Conservation (phyloP, 2,113 vertebrate genomes). For the Actinemys pallida region DNA sequence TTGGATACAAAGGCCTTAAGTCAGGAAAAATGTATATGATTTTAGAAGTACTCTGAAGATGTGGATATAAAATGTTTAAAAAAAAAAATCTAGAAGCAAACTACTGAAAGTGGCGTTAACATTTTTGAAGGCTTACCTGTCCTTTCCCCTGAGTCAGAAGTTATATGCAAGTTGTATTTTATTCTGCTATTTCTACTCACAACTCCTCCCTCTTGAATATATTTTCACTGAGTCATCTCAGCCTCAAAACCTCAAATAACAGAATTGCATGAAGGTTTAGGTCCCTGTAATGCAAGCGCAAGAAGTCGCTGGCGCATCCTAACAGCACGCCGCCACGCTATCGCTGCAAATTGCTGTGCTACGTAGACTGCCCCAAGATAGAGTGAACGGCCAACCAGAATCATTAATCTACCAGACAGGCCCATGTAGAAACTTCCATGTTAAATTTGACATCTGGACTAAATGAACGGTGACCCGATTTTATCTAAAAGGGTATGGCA, state of each 20-base stretch:
- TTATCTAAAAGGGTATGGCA: constrained; percentile 76
- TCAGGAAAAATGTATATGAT: neutral
- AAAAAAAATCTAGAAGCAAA: accelerated
- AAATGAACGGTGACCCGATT: constrained; percentile 67
- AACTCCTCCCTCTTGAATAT: accelerated
- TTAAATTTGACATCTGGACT: constrained; percentile 69
- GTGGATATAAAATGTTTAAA: accelerated
- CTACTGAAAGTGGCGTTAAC: neutral
- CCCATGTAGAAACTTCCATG: constrained; percentile 58
- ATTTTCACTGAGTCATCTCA: neutral
- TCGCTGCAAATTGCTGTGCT: constrained; percentile 83
- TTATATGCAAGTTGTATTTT: accelerated
- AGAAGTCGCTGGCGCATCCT: constrained; percentile 86
- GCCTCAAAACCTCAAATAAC: constrained; percentile 92
- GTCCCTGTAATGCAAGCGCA: constrained; percentile 99
- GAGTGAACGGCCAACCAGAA: constrained; percentile 85
- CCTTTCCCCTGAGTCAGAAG: accelerated
- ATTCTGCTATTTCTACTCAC: neutral
- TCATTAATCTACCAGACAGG: constrained; percentile 83
- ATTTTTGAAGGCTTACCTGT: accelerated
- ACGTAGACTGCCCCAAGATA: constrained; percentile 73
- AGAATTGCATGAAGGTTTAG: constrained; percentile 89
- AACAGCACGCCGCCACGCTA: constrained; percentile 83
- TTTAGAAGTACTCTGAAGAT: neutral
- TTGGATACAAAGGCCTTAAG: neutral